Base-by-base conservation (phyloP, 2,113 vertebrate species). In the Pteruthius melanotis region DNA sequence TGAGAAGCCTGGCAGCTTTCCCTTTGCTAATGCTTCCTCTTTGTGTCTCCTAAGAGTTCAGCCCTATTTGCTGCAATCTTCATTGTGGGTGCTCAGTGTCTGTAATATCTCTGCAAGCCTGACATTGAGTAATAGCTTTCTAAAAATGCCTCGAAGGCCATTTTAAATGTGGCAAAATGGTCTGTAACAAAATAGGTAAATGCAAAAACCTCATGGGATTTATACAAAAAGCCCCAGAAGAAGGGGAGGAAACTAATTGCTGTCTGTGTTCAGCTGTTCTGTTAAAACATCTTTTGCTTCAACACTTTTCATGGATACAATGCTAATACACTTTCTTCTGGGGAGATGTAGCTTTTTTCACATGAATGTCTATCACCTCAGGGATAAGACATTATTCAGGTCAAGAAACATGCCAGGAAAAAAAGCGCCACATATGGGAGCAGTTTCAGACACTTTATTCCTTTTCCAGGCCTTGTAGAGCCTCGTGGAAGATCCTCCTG, bases 161-260 rank as follows among this genome's bases (percentile, higher is more conserved):
- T 57, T 88, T 93, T 54, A 88, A 86, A 83, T 63, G 83, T 56
- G 80, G 40, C 52, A 97, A 92, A 92, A 92, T 52, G 47, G 35
- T 47, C 54, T 68, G 52, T 70, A 92, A 81, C 71, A 89, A 69
- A 93, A 83, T 22, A 90, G 76, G 42, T 77, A 92, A 90, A 92
- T 83, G 59, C 39, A 78, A 76, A 87, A 83, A 54, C 42, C 76
- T 83, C 33, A 0, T 28, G 64, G 60, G 80, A 40, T 89, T 93
- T 83, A 30, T 86, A 75, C 13, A n/a, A 88, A 90, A 80, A 74
- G 4, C 22, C 52, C 45, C n/a, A 24, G 35, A 92, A 70, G 63
- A 88, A 78, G 28, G 23, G 44, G 78, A 75, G 35, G 64, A 40
- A 81, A 78, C 11, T 63, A 93, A 90, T 63, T 87, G 79, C 72